Percentiles rank a stretch among this genome's conserved stretches.
Evolutionary conservation across 2,797 vertebrate genomes (phyloP).

Genomic region (Anas acuta): DNA sequence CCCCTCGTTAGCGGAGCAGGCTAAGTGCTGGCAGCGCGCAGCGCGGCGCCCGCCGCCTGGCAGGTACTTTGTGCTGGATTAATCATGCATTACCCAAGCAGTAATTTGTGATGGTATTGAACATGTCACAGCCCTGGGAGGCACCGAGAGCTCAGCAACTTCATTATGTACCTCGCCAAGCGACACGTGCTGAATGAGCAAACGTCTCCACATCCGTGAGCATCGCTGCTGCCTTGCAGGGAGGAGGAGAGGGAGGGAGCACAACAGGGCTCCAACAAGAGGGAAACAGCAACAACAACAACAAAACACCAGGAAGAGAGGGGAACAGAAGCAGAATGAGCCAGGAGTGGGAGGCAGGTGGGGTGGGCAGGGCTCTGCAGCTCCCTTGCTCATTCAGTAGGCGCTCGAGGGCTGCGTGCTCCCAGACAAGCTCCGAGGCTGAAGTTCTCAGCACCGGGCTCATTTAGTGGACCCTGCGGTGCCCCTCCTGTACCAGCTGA

Average conservation of each 20-base stretch:
- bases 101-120: constrained; percentile 57
- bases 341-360: not conserved
- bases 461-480: not conserved
- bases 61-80: constrained; percentile 37
- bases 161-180: constrained; percentile 7
- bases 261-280: no score
- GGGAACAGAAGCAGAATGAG: not conserved
- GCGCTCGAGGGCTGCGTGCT: not conserved
- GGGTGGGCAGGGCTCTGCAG: accelerated
- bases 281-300: no score
- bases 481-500: not conserved
- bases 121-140: constrained; percentile 45
- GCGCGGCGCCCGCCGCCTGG: not conserved
- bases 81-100: constrained; percentile 27
- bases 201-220: accelerated
- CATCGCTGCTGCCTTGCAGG: accelerated
- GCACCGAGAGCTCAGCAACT: not conserved
- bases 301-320: not conserved
- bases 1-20: not conserved
- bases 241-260: not conserved
- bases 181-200: not conserved
- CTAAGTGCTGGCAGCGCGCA: not conserved
- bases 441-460: not conserved
- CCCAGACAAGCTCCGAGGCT: not conserved
- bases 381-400: not conserved